Evolutionary conservation across 2,113 vertebrate genomes (phyloP).

Genomic region (Sylvilagus bachmani): DNA sequence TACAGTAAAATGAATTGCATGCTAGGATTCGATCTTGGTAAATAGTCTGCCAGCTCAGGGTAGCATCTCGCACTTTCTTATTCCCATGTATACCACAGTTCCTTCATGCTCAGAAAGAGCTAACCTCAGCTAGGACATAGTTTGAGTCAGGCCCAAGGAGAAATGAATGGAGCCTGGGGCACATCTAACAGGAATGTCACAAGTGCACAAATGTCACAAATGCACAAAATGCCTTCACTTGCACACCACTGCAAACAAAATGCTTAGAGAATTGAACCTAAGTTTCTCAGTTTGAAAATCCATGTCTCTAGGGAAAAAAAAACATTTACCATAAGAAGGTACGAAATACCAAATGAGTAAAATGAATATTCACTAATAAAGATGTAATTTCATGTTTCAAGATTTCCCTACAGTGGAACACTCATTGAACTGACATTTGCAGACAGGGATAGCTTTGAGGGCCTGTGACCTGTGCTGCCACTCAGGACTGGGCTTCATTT

Average conservation of each 20-base stretch:
- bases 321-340: not conserved
- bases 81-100: not conserved
- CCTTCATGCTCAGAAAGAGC: not conserved
- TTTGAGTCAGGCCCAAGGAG: not conserved
- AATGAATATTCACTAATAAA: not conserved
- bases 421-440: not conserved
- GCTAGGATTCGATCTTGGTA: not conserved
- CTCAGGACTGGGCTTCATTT: not conserved
- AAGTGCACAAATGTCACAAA: not conserved
- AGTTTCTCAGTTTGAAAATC: conserved; percentile 5
- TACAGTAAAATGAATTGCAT: not conserved
- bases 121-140: not conserved
- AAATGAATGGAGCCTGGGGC: not conserved
- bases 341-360: not conserved
- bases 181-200: not conserved
- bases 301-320: not conserved
- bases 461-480: not conserved
- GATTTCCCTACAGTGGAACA: not conserved
- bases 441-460: not conserved
- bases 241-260: not conserved
- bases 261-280: not conserved
- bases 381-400: not conserved
- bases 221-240: not conserved
- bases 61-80: not conserved
- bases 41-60: not conserved